Evolutionary conservation across 2,797 vertebrate species (phyloP), one percentile per base, ranked within the genome.

Genomic region (Pseudochaenichthys georgianus): DNA sequence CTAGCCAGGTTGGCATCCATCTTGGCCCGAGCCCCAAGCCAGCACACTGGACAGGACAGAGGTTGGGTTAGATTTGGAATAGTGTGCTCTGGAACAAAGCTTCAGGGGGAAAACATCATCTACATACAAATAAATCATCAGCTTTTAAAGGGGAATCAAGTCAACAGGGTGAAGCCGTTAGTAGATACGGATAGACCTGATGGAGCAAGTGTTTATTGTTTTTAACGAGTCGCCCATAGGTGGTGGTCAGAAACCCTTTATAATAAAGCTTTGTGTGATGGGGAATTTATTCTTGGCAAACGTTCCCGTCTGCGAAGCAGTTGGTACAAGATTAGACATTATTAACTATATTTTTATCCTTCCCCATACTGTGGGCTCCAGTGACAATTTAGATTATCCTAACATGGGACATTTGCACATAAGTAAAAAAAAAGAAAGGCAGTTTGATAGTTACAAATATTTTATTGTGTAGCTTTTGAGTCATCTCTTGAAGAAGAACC

Each of bases 191-290:
- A 64, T 71, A 78, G 70, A 88, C 83, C 86, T 87, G 70, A 86
- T 66, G 64, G 72, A 84, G 45, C 38, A 70, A 75, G 73, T 88
- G 85, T 89, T 89, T 80, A 87, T 84, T 68, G 79, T 87, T 82
- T 85, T 85, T 87, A 88, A 88, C 16, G 38, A 77, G 76, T 64
- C 77, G 73, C 76, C 77, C 83, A 83, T 47, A 78, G 70, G 87
- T 90, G 82, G 48, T 76, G 84, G 86, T 83, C 71, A 73, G 67
- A 55, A 75, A 52, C 86, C 75, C 74, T 38, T 88, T 74, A 83
- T 88, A 86, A 92, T 85, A 84, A 89, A 88, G 86, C 69, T 73
- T 83, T 70, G 46, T 68, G 73, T 86, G 84, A 86, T 64, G 64
- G 73, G 77, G 73, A 75, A 75, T 79, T 76, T 81, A 86, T 86